phyloP scores from a whole-genome alignment of 2,888 invertebrate species.

The Ctenicera cuprea region DNA sequence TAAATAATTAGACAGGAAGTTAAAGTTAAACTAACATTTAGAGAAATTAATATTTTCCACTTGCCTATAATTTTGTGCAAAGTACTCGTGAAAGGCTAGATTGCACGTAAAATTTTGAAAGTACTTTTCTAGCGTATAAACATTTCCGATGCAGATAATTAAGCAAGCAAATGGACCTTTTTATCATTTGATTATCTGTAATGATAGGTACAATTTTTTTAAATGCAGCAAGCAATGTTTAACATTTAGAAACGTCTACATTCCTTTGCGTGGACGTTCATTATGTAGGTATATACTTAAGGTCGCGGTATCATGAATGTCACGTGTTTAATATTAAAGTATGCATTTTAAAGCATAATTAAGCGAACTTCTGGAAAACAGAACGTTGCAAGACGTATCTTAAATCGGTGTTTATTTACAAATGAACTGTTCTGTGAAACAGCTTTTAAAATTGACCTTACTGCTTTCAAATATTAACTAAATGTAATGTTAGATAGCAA shows the following conservation, averaged over 20 bases:
- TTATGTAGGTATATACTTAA: conserved; percentile 3
- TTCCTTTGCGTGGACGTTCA: conserved; percentile 15
- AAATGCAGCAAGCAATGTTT: neutral
- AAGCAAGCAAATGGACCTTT: neutral
- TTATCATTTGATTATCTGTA: neutral
- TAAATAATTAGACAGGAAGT: conserved; percentile 7
- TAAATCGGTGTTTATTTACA: too few species aligned
- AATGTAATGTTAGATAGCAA: too few species aligned
- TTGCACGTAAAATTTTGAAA: neutral
- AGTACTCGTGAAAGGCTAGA: conserved; percentile 5
- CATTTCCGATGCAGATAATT: conserved; percentile 8
- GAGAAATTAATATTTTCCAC: conserved; percentile 2
- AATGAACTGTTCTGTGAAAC: too few species aligned
- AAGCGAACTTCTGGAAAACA: too few species aligned
- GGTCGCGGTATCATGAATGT: conserved; percentile 8
- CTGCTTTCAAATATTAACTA: too few species aligned
- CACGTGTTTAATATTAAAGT: neutral
- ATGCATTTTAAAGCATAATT: neutral
- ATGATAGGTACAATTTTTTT: neutral
- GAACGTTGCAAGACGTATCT: too few species aligned
- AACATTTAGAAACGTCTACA: conserved; percentile 28
- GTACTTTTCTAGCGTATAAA: neutral
- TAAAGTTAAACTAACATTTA: neutral
- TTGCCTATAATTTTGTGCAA: neutral
- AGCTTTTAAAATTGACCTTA: too few species aligned